Evolutionary conservation across 2,888 invertebrate species (phyloP), one percentile per base, ranked within the genome.

Genomic region (Lampropteryx suffumata): DNA sequence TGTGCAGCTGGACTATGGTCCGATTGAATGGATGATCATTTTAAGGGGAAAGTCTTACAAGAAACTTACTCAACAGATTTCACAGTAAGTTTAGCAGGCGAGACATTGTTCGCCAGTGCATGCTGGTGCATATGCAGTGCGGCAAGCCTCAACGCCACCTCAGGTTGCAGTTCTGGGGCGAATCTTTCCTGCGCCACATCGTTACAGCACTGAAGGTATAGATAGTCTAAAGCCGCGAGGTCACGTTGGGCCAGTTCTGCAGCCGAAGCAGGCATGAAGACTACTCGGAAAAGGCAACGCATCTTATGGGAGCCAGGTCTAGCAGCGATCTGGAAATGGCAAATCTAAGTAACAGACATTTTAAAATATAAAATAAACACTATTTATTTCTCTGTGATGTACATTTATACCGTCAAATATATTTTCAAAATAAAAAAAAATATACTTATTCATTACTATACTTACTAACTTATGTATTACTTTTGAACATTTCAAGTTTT

Each of bases 41-140:
- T n/a, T n/a, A n/a, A n/a, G n/a, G n/a, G n/a, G n/a, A n/a, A n/a
- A n/a, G n/a, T n/a, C n/a, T n/a, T n/a, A n/a, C n/a, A n/a, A n/a
- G 24, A 24, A 13, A 94, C 96, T 94, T 82, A 97, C 97, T 97
- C 96, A 41, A 97, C 94, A 66, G 93, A 91, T 82, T 97, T 97
- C 32, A 97, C 94, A 42, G 96, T 96, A 35, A 97, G 89, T 80
- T 97, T 97, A 6, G 93, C 92, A 1, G 94, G 94, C 6, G 94
- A 89, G 72, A 96, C 92, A 73, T 95, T 96, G 73, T 96, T 96
- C 39, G 95, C 94, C 64, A 96, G 81, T 9, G 96, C 95, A 73
- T 97, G 97, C 72, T 98, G 97, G 71, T 97, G 97, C 83, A 98
- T 96, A 69, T 98, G 97, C 44, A 98, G 85, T 0, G 98, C 97